phyloP scores from a whole-genome alignment of 2,797 vertebrate genomes.

The Schizopygopsis malacanthus region DNA sequence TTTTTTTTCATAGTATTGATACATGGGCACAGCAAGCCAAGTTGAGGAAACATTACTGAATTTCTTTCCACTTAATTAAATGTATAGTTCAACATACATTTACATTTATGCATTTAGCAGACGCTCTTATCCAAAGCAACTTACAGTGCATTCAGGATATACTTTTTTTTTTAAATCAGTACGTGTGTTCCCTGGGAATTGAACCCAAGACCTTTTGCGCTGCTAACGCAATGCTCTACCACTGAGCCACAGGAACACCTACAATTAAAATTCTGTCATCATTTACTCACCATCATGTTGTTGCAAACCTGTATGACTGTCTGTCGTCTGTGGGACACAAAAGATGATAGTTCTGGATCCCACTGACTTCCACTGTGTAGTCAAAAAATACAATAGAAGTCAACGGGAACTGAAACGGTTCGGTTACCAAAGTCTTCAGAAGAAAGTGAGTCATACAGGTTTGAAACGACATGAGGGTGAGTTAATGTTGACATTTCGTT shows the following conservation, averaged over 20 bases:
- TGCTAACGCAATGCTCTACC: too few relatives aligned
- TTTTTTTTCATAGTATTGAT: not conserved
- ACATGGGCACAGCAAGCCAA: not conserved
- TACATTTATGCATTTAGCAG: too few relatives aligned
- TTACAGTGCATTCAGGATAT: too few relatives aligned
- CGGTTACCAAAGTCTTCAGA: not conserved
- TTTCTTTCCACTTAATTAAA: not conserved
- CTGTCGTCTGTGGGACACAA: not conserved
- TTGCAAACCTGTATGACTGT: not conserved
- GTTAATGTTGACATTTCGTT: not conserved
- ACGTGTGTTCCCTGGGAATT: too few relatives aligned
- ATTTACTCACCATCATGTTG: not conserved
- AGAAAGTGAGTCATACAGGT: not conserved
- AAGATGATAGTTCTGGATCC: not conserved
- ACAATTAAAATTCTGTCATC: not conserved
- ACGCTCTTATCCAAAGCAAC: too few relatives aligned
- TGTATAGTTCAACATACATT: not conserved
- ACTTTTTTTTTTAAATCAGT: too few relatives aligned
- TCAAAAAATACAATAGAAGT: slow-evolving; percentile 1
- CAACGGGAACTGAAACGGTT: not conserved
- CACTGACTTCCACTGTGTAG: not conserved
- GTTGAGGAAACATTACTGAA: not conserved
- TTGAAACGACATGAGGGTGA: not conserved
- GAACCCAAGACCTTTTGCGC: too few relatives aligned
- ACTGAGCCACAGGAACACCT: too few relatives aligned